Base-by-base conservation (phyloP, 2,113 vertebrate species). In the Mus musculus region DNA sequence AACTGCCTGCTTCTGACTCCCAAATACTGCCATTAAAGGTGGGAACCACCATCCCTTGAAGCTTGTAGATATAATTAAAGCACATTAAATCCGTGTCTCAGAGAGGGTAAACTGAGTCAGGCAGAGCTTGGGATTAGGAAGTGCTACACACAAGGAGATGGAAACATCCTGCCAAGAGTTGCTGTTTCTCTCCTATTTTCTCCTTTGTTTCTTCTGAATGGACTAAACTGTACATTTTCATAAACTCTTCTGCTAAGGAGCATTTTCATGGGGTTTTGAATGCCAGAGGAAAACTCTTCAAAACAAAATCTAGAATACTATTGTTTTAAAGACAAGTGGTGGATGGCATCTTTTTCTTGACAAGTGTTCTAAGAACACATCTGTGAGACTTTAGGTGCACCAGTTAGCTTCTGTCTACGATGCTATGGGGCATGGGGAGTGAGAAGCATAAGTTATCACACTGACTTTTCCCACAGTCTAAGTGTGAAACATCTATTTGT, bases 201-300 rank as follows among this genome's bases (percentile, higher is more conserved):
- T 36, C 2, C 46, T 94, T 87, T 95, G 9, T 78, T 85, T 90
- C 59, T 92, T 78, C 46, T 59, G 1, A 88, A 65, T 93, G 9
- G 7, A 39, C n/a, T 93, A 52, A 90, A 65, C 7, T 52, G 73
- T 36, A 72, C 3, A 42, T 16, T 88, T 26, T 80, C 12, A 28
- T 87, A 36, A 54, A 77, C 5, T 65, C 63, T 65, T 81, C 46
- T 93, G 67, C 63, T 87, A 88, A 96, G 22, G 30, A 90, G 30
- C 82, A 7, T 3, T 67, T 76, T 86, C 82, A 26, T 30, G 12
- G 33, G 2, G 8, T 78, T 65, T 91, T 63, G 19, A 90, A 89
- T 63, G 4, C 36, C 39, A 92, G 95, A 63, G n/a, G 59, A 63
- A 63, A 85, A 7, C 78, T 69, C 28, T 94, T 86, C 9, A 2